Conservation (phyloP, 2,797 vertebrate genomes). For the Dipus sagitta region DNA sequence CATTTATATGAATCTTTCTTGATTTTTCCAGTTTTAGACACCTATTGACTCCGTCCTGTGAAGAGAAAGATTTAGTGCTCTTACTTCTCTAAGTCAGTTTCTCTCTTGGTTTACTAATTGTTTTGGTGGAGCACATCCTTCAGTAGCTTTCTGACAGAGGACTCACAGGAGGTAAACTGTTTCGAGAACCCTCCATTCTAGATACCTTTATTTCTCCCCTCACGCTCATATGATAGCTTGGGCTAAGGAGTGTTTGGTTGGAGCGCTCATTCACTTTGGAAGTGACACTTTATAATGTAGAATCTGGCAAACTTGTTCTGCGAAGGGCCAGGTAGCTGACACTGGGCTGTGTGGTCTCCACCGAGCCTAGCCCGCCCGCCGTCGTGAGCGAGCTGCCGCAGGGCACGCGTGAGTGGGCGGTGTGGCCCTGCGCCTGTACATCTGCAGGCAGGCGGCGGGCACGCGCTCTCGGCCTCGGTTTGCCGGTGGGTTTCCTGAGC, state of each 20-base stretch:
- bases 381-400: neutral
- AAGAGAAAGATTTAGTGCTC: neutral
- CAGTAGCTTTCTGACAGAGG: constrained; percentile 24
- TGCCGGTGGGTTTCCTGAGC: neutral
- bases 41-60: neutral
- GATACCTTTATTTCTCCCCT: neutral
- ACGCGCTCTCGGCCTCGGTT: neutral
- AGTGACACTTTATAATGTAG: neutral
- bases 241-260: neutral
- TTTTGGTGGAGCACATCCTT: neutral
- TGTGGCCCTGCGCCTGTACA: neutral
- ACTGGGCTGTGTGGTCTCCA: neutral
- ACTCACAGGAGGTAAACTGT: neutral
- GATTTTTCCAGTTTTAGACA: neutral
- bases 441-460: fast-evolving
- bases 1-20: neutral
- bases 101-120: neutral
- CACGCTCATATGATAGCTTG: neutral
- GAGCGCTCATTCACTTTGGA: neutral
- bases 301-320: neutral
- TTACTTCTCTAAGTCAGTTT: neutral
- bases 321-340: neutral
- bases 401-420: fast-evolving
- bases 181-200: neutral
- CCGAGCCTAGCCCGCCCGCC: neutral